A percentile compares a stretch with the other conserved stretches of the same genome.
phyloP scores from a whole-genome alignment of 2,113 vertebrate species.

The Gasterosteus nipponicus region DNA sequence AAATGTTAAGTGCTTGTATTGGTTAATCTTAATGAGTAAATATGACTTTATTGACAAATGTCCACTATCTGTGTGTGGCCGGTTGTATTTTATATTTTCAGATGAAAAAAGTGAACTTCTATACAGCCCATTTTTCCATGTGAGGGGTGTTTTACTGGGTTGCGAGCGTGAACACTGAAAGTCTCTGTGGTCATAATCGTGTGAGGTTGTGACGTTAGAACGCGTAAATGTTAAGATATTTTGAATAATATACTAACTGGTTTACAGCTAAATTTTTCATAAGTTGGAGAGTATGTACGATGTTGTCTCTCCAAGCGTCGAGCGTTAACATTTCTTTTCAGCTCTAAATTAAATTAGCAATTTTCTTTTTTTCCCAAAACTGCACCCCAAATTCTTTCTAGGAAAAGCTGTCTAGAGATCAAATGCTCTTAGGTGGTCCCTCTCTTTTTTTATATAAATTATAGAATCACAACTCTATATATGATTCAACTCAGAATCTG shows the following conservation, averaged over 20 bases:
- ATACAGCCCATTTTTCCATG: conserved; percentile 44
- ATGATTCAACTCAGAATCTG: conserved; percentile 52
- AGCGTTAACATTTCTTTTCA: conserved; percentile 76
- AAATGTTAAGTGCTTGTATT: conserved; percentile 77
- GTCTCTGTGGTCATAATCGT: conserved; percentile 73
- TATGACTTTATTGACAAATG: conserved; percentile 74
- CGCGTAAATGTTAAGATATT: conserved; percentile 68
- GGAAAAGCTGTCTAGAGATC: conserved; percentile 64
- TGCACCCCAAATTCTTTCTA: conserved; percentile 68
- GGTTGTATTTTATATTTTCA: conserved; percentile 80
- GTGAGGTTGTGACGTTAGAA: conserved; percentile 66
- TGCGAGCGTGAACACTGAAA: conserved; percentile 58
- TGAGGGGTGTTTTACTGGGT: conserved; percentile 59
- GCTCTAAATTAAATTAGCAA: conserved; percentile 37
- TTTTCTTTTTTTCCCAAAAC: conserved; percentile 36
- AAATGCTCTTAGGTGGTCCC: conserved; percentile 58
- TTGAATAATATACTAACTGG: conserved; percentile 70
- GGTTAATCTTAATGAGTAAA: conserved; percentile 75
- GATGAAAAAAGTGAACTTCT: conserved; percentile 52
- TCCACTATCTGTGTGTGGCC: conserved; percentile 79
- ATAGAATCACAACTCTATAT: conserved; percentile 49
- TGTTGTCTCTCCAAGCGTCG: conserved; percentile 56
- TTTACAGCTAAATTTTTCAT: conserved; percentile 51
- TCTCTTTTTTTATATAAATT: conserved; percentile 64
- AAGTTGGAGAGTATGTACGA: conserved; percentile 27